These are phyloP conservation scores for Takifugu bimaculatus DNA, from an alignment of 2,113 vertebrate species.

Conservation along the genomic window DNA sequence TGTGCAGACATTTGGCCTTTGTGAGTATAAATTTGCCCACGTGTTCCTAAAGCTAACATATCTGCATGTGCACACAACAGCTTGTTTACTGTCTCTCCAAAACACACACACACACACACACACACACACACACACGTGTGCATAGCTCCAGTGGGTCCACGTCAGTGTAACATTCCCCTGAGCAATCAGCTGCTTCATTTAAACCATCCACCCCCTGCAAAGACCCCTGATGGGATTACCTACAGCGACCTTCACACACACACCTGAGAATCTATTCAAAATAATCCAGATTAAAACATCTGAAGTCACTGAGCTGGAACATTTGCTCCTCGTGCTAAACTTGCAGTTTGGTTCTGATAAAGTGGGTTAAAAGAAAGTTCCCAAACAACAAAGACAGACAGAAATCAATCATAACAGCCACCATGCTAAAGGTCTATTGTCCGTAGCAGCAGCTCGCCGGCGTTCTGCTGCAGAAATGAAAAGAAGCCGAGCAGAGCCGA, in stretches of 20 bases:
- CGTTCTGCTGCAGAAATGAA: too few relatives aligned
- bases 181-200: conserved; percentile 33
- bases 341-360: too few relatives aligned
- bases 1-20: too few relatives aligned
- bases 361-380: too few relatives aligned
- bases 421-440: too few relatives aligned
- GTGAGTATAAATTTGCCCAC: too few relatives aligned
- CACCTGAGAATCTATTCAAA: neutral
- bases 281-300: neutral
- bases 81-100: conserved; percentile 7
- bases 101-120: conserved; percentile 2
- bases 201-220: conserved; percentile 11
- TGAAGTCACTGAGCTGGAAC: neutral
- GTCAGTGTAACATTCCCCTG: neutral
- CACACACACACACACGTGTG: conserved; percentile 7
- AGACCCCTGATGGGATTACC: conserved; percentile 17
- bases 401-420: too few relatives aligned
- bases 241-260: conserved; percentile 22
- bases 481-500: too few relatives aligned
- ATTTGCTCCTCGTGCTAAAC: too few relatives aligned
- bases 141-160: conserved; percentile 15
- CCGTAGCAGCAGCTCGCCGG: too few relatives aligned
- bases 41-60: too few relatives aligned
- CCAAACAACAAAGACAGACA: too few relatives aligned
- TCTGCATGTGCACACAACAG: neutral